Evolutionary conservation across 2,113 vertebrate genomes (phyloP), one percentile per base, ranked within the genome.

Genomic region (Ardeotis arabs): DNA sequence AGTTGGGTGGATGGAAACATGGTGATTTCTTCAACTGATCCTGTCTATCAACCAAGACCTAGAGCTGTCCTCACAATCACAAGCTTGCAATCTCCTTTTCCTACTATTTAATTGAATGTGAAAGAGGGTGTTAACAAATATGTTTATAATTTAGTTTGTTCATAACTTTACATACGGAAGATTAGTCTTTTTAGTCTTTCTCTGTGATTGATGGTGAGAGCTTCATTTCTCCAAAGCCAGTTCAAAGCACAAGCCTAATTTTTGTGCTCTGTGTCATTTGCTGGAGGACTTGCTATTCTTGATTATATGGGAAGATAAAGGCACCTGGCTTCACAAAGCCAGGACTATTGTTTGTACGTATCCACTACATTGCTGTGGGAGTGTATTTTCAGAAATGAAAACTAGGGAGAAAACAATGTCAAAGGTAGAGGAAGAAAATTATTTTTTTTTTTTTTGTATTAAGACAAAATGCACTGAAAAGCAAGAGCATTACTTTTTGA

Each of bases 401-500:
- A 83, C 10, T 13, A 37, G 10, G 24, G 15, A 70, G 66, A 72
- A 89, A 39, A 0, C 9, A 41, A 33, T 24, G 2, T 20, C 56
- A 73, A 80, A 62, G 7, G 59, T 25, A 3, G 13, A 66, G 12
- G 17, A 77, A 85, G 7, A 63, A 76, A 84, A 22, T 37, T 0
- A 16, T 9, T 7, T 21, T n/a, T 14, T 70, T 39, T 39, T 11
- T 6, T 50, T 35, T 6, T 5, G 6, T 33, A 35, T 47, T 53
- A 86, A 49, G 33, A 60, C 12, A 37, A 13, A 64, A 66, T 41
- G 8, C 31, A 37, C 8, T 69, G 23, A 41, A 70, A 87, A 67
- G 3, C 0, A 0, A 11, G 1, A 15, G 5, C 39, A 52, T 14
- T 47, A 52, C 33, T 67, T 72, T 62, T 24, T 55, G 12, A 49